A percentile compares a stretch with the other conserved stretches of the same genome.
phyloP scores from a whole-genome alignment of 1,140 invertebrate species.

The Homarus americanus region DNA sequence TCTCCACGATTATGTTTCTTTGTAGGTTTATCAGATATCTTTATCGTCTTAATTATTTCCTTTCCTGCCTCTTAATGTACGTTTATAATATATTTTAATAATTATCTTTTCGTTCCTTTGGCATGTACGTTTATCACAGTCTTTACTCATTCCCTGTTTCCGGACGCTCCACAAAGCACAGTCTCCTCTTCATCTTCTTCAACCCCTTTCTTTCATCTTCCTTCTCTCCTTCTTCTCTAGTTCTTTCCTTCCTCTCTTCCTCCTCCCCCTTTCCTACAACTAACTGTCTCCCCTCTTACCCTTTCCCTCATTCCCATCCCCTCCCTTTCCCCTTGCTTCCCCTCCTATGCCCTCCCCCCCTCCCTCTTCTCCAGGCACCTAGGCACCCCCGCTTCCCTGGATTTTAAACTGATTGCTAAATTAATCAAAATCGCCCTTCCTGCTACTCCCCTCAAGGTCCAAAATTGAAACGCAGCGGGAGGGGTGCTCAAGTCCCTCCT shows the following conservation, averaged over 20 bases:
- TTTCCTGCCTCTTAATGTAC: neutral
- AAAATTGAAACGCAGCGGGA: conserved; percentile 39
- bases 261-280: neutral
- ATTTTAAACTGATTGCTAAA: conserved; percentile 40
- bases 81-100: too few species aligned
- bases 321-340: neutral
- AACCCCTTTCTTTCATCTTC: neutral
- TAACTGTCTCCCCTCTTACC: neutral
- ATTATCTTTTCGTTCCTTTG: too few species aligned
- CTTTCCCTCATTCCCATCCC: neutral
- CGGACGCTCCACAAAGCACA: neutral
- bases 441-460: conserved; percentile 29
- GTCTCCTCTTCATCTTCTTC: neutral
- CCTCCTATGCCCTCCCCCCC: neutral
- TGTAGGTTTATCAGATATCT: too few species aligned
- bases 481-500: conserved; percentile 33
- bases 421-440: conserved; percentile 56
- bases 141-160: neutral
- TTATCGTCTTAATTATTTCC: too few species aligned
- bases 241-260: neutral
- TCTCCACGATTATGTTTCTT: too few species aligned
- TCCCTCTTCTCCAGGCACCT: conserved; percentile 35
- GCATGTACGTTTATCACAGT: too few species aligned
- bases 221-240: neutral
- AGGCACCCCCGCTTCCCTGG: conserved; percentile 1